Evolutionary conservation across 2,113 vertebrate species (phyloP).

Genomic region (Gnathonemus longibarbis): DNA sequence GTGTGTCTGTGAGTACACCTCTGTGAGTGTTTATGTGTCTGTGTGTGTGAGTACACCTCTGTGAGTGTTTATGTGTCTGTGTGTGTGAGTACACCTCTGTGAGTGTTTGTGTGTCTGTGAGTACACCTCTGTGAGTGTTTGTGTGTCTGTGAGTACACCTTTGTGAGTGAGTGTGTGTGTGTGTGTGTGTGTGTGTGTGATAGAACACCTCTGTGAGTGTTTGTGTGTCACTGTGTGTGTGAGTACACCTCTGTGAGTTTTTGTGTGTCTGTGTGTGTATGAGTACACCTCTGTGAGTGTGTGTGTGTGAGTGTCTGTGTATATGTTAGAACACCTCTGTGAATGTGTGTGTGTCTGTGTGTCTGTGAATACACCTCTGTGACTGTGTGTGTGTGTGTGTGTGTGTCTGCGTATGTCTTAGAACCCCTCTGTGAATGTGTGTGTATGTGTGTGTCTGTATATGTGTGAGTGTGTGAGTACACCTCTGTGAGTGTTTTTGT

Average conservation of each 20-base stretch:
- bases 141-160: background rate
- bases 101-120: too few species aligned
- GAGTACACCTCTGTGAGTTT: background rate
- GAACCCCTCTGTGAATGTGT: conserved; percentile 14
- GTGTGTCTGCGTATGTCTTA: background rate
- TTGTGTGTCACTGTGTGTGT: conserved; percentile 40
- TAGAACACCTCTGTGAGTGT: background rate
- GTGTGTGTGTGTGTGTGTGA: background rate
- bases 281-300: too few species aligned
- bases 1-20: conserved; percentile 53
- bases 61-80: background rate
- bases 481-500: background rate
- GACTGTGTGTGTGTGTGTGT: conserved; percentile 18
- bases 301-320: too few species aligned
- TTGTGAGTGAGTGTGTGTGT: too few species aligned
- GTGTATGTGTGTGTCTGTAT: background rate
- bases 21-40: conserved; percentile 64
- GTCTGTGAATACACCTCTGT: too few species aligned
- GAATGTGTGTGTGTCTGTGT: conserved; percentile 6
- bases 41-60: background rate
- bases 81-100: too few species aligned
- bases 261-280: background rate
- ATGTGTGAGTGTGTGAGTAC: background rate
- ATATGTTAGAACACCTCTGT: background rate
- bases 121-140: background rate